These are phyloP conservation scores for Sesamia inferens DNA, from an alignment of 2,888 invertebrate species.

Conservation along the genomic window DNA sequence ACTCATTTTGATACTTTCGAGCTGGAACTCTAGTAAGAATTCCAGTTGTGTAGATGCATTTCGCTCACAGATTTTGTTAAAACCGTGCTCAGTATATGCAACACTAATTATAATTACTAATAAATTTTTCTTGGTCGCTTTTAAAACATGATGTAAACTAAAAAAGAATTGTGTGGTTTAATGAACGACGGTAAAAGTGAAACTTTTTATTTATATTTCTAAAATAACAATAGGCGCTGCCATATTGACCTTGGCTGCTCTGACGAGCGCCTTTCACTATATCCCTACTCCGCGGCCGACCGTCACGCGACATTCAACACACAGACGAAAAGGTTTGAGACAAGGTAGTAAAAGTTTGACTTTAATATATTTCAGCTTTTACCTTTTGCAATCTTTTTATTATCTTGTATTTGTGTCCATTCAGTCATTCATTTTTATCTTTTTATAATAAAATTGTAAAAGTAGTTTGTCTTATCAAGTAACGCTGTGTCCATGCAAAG, in stretches of 20 bases:
- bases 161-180: no score
- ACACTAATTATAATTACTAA: conserved; percentile 3
- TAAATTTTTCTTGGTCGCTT: conserved; percentile 3
- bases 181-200: no score
- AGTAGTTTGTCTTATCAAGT: conserved; percentile 18
- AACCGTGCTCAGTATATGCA: background rate
- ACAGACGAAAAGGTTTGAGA: no score
- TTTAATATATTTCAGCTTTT: background rate
- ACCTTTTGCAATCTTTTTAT: background rate
- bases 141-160: conserved; percentile 8
- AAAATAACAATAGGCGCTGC: no score
- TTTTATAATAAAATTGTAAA: background rate
- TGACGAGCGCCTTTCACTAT: no score
- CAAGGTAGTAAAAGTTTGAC: no score
- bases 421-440: background rate
- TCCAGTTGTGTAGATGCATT: background rate
- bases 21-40: conserved; percentile 3
- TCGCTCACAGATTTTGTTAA: conserved; percentile 7
- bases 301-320: no score
- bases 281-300: no score
- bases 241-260: no score
- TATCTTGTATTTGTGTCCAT: no score
- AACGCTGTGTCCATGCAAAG: conserved; percentile 47
- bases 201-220: no score
- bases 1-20: conserved; percentile 38